phyloP scores from a whole-genome alignment of 1,140 invertebrate species.

The Gonioctena quinquepunctata region DNA sequence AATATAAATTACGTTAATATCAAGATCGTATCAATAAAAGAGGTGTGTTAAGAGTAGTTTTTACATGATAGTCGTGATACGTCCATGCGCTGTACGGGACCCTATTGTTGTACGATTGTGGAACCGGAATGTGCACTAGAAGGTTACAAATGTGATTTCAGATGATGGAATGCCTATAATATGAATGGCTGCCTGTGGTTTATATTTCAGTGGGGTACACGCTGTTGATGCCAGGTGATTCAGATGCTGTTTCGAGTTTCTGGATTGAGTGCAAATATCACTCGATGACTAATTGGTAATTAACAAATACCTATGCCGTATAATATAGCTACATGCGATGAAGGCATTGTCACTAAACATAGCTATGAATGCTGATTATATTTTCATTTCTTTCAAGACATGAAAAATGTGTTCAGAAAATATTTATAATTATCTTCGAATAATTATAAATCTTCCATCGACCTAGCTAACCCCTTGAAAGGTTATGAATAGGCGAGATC shows the following conservation, averaged over 20 bases:
- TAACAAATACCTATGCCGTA: too few relatives aligned
- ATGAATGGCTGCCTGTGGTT: slow-evolving; percentile 15
- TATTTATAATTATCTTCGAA: too few relatives aligned
- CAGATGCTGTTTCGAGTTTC: not conserved
- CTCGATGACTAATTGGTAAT: not conserved
- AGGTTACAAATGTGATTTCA: slow-evolving; percentile 47
- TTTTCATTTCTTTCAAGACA: too few relatives aligned
- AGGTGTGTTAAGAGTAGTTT: slow-evolving; percentile 6
- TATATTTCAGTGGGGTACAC: slow-evolving; percentile 18
- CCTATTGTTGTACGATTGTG: slow-evolving; percentile 25
- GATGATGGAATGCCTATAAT: slow-evolving; percentile 44
- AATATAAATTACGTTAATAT: slow-evolving; percentile 15
- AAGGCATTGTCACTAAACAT: too few relatives aligned
- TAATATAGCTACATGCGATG: too few relatives aligned
- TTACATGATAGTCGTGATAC: slow-evolving; percentile 16
- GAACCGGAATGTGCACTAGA: slow-evolving; percentile 44
- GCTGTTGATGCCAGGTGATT: slow-evolving; percentile 12
- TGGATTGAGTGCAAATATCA: not conserved
- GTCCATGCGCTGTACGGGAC: not conserved
- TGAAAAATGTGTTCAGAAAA: too few relatives aligned
- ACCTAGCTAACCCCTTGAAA: too few relatives aligned
- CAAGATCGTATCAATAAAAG: slow-evolving; percentile 4
- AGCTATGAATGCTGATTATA: too few relatives aligned
- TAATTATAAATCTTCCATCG: too few relatives aligned
- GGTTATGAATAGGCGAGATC: too few relatives aligned